Evolutionary conservation across 2,797 vertebrate genomes (phyloP).

Genomic region (Morelia viridis): DNA sequence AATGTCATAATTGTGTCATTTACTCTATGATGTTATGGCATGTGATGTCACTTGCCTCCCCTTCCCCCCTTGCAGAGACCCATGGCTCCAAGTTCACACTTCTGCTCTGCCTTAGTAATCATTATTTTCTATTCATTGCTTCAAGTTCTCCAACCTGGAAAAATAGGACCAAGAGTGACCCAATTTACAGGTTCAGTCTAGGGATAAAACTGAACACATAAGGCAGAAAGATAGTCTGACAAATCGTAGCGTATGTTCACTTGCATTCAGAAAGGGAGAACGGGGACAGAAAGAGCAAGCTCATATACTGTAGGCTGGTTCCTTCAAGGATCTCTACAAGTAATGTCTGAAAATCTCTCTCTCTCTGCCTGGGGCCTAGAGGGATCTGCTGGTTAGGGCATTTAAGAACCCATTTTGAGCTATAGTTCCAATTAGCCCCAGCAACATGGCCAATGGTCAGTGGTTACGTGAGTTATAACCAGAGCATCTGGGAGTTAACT

Average conservation of each 20-base stretch:
- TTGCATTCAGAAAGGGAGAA: neutral
- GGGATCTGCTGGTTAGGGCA: no score
- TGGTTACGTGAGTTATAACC: no score
- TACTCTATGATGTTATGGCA: no score
- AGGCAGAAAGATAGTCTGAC: neutral
- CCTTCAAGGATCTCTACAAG: neutral
- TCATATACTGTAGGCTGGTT: neutral
- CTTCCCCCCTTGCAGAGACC: no score
- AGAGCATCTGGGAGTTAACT: no score
- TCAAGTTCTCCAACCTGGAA: neutral
- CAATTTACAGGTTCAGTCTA: neutral
- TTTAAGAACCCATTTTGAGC: no score
- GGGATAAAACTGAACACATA: neutral
- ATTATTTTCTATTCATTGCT: neutral
- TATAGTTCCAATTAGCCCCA: no score
- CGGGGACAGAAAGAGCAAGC: no score
- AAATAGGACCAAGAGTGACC: neutral
- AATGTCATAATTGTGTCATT: neutral
- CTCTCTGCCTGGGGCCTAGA: no score
- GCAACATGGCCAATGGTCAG: no score
- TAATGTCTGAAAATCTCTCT: no score
- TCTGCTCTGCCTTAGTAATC: neutral
- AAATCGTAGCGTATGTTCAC: neutral
- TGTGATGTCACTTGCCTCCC: no score
- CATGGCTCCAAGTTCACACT: neutral